Conservation (phyloP, 2,888 invertebrate species). For the Drosophila buzzatii region DNA sequence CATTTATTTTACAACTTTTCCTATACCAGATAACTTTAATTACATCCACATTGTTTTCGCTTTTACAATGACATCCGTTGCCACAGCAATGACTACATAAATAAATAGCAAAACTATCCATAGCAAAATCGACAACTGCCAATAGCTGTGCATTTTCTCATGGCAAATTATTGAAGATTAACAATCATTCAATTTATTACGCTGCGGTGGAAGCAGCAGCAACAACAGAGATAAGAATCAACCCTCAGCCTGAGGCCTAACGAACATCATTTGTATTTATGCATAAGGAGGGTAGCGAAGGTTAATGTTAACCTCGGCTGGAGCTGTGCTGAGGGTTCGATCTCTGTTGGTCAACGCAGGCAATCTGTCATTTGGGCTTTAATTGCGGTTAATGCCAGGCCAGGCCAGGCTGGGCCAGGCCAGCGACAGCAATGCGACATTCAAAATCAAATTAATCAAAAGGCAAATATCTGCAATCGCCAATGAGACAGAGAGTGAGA, state of each 20-base stretch:
- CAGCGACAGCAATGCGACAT: conserved; percentile 48
- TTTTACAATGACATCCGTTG: background rate
- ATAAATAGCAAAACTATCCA: conserved; percentile 56
- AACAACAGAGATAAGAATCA: conserved; percentile 30
- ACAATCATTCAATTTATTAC: conserved; percentile 79
- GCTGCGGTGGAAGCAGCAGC: conserved; percentile 50
- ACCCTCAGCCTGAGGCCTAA: conserved; percentile 60
- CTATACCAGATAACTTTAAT: background rate
- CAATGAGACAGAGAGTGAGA: conserved; percentile 26
- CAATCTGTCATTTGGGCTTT: conserved; percentile 76
- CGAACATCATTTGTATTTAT: conserved; percentile 64
- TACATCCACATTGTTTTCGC: background rate
- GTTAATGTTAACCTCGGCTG: conserved; percentile 1
- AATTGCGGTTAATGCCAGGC: conserved; percentile 66
- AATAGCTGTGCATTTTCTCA: conserved; percentile 70
- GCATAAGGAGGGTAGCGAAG: conserved; percentile 10
- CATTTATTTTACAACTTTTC: background rate
- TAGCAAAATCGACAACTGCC: conserved; percentile 47
- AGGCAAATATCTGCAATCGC: conserved; percentile 60
- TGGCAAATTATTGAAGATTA: conserved; percentile 81
- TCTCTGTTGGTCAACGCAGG: conserved; percentile 56
- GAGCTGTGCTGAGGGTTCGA: conserved; percentile 60
- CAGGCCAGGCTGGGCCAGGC: background rate
- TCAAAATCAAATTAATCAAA: conserved; percentile 69
- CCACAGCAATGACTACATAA: conserved; percentile 24